These are phyloP conservation scores for Lycia hirtaria DNA, from an alignment of 2,888 invertebrate species.

Conservation along the genomic window DNA sequence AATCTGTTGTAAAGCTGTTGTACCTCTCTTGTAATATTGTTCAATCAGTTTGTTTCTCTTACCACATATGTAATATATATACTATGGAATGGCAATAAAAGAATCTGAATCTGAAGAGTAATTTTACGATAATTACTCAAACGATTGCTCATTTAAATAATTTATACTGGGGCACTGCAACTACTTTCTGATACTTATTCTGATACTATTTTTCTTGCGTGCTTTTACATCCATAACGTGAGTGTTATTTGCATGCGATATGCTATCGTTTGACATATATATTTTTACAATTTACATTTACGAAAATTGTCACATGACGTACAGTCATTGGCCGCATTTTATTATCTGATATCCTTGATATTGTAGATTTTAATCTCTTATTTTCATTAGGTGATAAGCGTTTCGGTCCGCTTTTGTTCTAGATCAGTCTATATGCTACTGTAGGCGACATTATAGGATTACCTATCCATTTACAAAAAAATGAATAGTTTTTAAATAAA, in stretches of 20 bases:
- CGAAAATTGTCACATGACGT: constrained; percentile 35
- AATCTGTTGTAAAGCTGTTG: too few species aligned
- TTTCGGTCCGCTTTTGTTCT: neutral
- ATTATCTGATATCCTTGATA: constrained; percentile 32
- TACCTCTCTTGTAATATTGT: too few species aligned
- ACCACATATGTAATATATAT: too few species aligned
- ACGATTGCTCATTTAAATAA: too few species aligned
- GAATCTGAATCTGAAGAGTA: too few species aligned
- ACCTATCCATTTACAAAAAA: too few species aligned
- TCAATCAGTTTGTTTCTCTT: too few species aligned
- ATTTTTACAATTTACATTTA: constrained; percentile 11
- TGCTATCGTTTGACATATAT: constrained; percentile 24
- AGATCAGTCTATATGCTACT: constrained; percentile 2
- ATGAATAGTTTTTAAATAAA: neutral
- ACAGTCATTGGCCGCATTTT: constrained; percentile 39
- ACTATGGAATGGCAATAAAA: too few species aligned
- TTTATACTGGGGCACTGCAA: too few species aligned
- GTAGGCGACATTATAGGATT: neutral
- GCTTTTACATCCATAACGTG: too few species aligned
- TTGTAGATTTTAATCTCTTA: constrained; percentile 26
- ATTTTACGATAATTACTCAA: too few species aligned
- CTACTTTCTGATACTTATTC: neutral
- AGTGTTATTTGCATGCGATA: constrained; percentile 9
- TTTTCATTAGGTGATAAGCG: constrained; percentile 6
- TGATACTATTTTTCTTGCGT: too few species aligned